Evolutionary conservation across 2,888 invertebrate species (phyloP).

Genomic region (Sesia apiformis): DNA sequence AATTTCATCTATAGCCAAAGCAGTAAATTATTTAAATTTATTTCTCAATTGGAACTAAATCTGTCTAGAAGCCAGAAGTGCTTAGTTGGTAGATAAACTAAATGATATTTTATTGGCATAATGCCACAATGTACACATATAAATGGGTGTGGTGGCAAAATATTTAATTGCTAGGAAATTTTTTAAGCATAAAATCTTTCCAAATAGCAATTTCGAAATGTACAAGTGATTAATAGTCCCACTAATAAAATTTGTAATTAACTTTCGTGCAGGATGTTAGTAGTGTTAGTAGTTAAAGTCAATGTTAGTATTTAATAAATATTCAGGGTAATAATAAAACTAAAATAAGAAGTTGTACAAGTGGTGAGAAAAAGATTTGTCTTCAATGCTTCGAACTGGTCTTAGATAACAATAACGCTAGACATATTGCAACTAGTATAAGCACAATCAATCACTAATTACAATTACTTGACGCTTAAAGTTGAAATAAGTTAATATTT

Average conservation of each 20-base stretch:
- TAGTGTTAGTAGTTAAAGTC: too few species aligned
- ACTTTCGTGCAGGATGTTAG: conserved; percentile 16
- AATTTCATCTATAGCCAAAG: too few species aligned
- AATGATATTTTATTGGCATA: conserved; percentile 22
- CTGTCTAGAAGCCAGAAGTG: conserved; percentile 43
- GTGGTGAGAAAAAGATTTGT: too few species aligned
- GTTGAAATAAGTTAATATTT: too few species aligned
- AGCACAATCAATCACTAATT: too few species aligned
- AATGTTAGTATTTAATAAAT: too few species aligned
- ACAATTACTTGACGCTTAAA: too few species aligned
- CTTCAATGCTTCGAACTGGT: too few species aligned
- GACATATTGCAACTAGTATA: too few species aligned
- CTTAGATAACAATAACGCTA: too few species aligned
- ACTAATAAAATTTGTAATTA: conserved; percentile 13
- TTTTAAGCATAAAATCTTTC: conserved; percentile 13
- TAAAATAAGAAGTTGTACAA: too few species aligned
- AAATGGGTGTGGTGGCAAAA: conserved; percentile 11
- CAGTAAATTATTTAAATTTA: conserved; percentile 18
- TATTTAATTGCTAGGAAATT: conserved; percentile 12
- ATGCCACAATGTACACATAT: conserved; percentile 17
- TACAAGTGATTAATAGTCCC: conserved; percentile 15
- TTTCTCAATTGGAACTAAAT: conserved; percentile 28
- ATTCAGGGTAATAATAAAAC: too few species aligned
- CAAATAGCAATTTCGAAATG: conserved; percentile 11
- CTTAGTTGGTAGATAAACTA: conserved; percentile 31